Percentiles rank a stretch among this genome's conserved stretches.
Evolutionary conservation across 2,113 vertebrate genomes (phyloP).

Genomic region (Cyanistes caeruleus): DNA sequence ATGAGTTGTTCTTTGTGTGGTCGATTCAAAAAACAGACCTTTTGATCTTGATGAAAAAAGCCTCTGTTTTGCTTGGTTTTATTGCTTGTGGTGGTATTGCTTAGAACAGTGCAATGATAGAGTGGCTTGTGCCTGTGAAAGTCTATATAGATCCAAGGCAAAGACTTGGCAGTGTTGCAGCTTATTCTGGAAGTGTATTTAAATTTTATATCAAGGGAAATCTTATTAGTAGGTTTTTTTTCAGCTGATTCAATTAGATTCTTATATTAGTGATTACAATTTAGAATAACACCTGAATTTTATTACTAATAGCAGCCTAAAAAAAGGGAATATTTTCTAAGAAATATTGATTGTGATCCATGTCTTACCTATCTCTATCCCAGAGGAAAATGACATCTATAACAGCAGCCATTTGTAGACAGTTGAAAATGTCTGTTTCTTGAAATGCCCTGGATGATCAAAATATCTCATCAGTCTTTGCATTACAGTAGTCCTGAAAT

Average conservation of each 20-base stretch:
- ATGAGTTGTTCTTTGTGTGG: fast-evolving
- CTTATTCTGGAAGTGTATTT: background rate
- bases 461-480: background rate
- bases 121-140: background rate
- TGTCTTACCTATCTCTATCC: background rate
- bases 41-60: background rate
- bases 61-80: background rate
- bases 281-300: background rate
- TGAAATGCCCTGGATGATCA: background rate
- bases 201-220: background rate
- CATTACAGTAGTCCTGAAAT: background rate
- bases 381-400: background rate
- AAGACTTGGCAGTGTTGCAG: background rate
- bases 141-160: background rate
- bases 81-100: background rate
- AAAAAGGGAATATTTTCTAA: background rate
- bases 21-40: background rate
- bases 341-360: background rate
- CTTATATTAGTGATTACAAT: background rate
- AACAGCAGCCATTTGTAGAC: background rate
- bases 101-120: background rate
- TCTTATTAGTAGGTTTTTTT: background rate
- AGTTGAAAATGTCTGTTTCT: background rate
- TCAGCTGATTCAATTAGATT: background rate
- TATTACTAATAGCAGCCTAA: background rate